Conservation (phyloP, 2,888 invertebrate genomes). For the Ferrisia virgata region DNA sequence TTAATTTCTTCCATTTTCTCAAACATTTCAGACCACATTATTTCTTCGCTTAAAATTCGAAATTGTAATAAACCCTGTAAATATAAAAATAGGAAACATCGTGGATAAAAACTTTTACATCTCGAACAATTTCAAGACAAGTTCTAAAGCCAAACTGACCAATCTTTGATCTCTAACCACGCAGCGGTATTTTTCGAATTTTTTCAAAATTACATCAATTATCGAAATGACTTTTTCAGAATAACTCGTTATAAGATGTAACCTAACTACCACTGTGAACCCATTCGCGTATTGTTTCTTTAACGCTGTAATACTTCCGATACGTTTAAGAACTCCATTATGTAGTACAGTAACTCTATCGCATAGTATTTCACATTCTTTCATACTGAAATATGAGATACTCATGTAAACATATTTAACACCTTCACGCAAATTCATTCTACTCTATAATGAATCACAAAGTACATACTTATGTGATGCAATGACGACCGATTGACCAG, state of each 20-base stretch:
- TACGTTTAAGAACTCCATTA: conserved; percentile 67
- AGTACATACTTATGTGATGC: conserved; percentile 65
- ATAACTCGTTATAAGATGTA: not conserved
- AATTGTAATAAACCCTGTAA: conserved; percentile 55
- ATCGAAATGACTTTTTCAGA: conserved; percentile 53
- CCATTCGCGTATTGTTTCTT: conserved; percentile 70
- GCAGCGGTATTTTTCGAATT: conserved; percentile 58
- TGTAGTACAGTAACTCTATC: conserved; percentile 74
- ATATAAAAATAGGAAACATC: no score
- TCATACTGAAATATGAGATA: conserved; percentile 65
- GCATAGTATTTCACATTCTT: conserved; percentile 81
- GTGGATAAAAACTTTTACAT: no score
- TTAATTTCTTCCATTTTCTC: conserved; percentile 56
- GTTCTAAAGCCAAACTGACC: conserved; percentile 54
- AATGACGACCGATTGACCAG: conserved; percentile 72
- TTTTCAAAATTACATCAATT: conserved; percentile 57
- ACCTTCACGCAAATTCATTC: no score
- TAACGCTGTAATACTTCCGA: conserved; percentile 69
- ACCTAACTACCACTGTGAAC: conserved; percentile 61
- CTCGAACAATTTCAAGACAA: no score
- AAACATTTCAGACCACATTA: conserved; percentile 54
- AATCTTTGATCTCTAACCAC: conserved; percentile 68
- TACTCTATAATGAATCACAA: no score
- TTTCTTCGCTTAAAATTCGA: conserved; percentile 53
- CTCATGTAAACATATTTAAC: not conserved